Evolutionary conservation across 1,140 invertebrate species (phyloP).

Genomic region (Copidosoma floridanum): DNA sequence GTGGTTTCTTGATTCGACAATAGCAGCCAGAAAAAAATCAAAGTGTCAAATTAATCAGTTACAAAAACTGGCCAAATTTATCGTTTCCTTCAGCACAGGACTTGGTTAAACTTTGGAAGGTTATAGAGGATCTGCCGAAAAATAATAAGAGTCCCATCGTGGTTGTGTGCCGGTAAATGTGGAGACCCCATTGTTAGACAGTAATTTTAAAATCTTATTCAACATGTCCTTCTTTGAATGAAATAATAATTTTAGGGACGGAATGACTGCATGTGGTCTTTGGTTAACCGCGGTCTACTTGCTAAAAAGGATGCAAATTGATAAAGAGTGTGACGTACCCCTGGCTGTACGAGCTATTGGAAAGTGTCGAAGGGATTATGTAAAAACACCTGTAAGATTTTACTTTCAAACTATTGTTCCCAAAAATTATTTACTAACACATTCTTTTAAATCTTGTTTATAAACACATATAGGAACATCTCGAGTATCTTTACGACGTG

Average conservation of each 20-base stretch:
- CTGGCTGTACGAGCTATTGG: slow-evolving; percentile 1
- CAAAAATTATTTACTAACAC: too few relatives aligned
- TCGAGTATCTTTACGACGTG: slow-evolving; percentile 20
- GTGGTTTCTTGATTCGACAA: not conserved
- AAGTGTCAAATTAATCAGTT: slow-evolving; percentile 12
- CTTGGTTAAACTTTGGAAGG: slow-evolving; percentile 11
- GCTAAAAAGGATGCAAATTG: slow-evolving; percentile 10
- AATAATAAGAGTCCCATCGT: slow-evolving; percentile 1
- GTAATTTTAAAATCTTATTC: too few relatives aligned
- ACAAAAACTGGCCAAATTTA: slow-evolving; percentile 14
- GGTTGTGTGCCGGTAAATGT: slow-evolving; percentile 13
- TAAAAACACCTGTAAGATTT: slow-evolving; percentile 14
- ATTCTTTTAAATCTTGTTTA: too few relatives aligned
- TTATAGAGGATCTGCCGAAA: slow-evolving; percentile 1
- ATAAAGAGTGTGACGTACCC: slow-evolving; percentile 19
- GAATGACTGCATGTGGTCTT: slow-evolving; percentile 19
- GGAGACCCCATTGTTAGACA: too few relatives aligned
- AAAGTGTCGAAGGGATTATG: slow-evolving; percentile 12
- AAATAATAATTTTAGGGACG: slow-evolving; percentile 18
- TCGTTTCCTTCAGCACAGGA: not conserved
- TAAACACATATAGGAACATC: too few relatives aligned
- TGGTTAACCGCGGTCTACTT: slow-evolving; percentile 16
- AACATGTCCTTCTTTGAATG: too few relatives aligned
- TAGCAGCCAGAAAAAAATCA: slow-evolving; percentile 8
- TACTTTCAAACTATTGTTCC: not conserved